Evolutionary conservation across 2,888 invertebrate genomes (phyloP).

Genomic region (Empis stercorea): DNA sequence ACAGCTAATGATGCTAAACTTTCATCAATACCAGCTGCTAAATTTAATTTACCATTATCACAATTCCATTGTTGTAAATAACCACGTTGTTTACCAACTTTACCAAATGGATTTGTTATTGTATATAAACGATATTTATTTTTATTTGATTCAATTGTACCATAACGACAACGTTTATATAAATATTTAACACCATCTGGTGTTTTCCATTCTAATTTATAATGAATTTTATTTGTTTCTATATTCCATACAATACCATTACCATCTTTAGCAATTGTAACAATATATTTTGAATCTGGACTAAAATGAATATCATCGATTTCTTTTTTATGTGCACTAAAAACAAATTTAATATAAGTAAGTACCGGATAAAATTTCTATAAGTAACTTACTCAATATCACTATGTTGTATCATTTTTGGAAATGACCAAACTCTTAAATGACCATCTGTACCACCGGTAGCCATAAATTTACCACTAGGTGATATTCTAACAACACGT

Average conservation of each 20-base stretch:
- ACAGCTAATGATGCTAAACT: constrained; percentile 74
- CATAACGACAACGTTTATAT: constrained; percentile 72
- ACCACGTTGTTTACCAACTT: constrained; percentile 56
- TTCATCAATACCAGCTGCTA: constrained; percentile 52
- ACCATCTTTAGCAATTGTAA: constrained; percentile 81
- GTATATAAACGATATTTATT: constrained; percentile 57
- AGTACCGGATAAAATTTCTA: background rate
- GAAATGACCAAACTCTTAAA: constrained; percentile 80
- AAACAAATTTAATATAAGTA: constrained; percentile 3
- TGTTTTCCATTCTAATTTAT: constrained; percentile 61
- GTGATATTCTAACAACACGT: constrained; percentile 70
- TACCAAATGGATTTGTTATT: constrained; percentile 64
- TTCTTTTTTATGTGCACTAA: constrained; percentile 68
- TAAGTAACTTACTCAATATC: constrained; percentile 42
- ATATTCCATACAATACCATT: constrained; percentile 70
- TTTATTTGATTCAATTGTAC: constrained; percentile 53
- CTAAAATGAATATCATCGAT: constrained; percentile 91
- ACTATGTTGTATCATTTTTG: constrained; percentile 55
- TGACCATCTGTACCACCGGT: constrained; percentile 87
- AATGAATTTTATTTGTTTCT: constrained; percentile 48
- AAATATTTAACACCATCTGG: constrained; percentile 67
- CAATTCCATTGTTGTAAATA: constrained; percentile 71
- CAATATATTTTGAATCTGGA: constrained; percentile 59
- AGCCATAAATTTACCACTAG: constrained; percentile 65
- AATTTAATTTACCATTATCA: constrained; percentile 43